A percentile compares a stretch with the other conserved stretches of the same genome.
phyloP scores from a whole-genome alignment of 2,888 invertebrate species.

The Frankliniella fusca region DNA sequence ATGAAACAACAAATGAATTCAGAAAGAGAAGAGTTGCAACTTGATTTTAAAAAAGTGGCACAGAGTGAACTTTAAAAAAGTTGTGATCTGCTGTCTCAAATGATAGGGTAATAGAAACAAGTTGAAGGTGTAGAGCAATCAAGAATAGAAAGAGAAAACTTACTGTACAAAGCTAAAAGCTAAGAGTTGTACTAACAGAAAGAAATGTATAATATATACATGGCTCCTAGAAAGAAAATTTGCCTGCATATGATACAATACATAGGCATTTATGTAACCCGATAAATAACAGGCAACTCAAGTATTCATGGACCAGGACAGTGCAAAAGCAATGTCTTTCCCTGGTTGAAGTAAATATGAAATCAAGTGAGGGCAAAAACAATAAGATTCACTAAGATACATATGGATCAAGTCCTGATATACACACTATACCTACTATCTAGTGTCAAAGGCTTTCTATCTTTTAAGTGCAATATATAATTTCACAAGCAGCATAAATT shows the following conservation, averaged over 20 bases:
- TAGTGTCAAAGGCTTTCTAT: neutral
- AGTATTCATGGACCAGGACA: constrained; percentile 8
- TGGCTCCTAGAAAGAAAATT: neutral
- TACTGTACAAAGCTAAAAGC: neutral
- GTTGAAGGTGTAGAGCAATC: neutral
- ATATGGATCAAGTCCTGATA: neutral
- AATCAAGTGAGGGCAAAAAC: neutral
- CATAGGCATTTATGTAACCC: neutral
- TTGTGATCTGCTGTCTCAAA: constrained; percentile 2
- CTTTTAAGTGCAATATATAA: neutral
- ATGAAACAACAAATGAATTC: neutral
- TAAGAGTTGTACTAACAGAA: constrained; percentile 13
- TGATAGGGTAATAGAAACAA: neutral
- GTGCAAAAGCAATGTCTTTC: constrained; percentile 1
- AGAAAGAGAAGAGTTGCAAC: too few relatives aligned
- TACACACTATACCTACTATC: neutral
- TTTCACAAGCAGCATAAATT: neutral
- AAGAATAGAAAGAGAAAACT: neutral
- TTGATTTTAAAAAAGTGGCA: constrained; percentile 6
- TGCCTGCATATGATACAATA: neutral
- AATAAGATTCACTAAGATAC: neutral
- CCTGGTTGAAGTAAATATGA: neutral
- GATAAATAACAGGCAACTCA: constrained; percentile 8
- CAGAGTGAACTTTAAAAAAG: constrained; percentile 12
- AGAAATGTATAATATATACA: neutral